Conservation (phyloP, 2,888 invertebrate species). For the Polyploca ridens region DNA sequence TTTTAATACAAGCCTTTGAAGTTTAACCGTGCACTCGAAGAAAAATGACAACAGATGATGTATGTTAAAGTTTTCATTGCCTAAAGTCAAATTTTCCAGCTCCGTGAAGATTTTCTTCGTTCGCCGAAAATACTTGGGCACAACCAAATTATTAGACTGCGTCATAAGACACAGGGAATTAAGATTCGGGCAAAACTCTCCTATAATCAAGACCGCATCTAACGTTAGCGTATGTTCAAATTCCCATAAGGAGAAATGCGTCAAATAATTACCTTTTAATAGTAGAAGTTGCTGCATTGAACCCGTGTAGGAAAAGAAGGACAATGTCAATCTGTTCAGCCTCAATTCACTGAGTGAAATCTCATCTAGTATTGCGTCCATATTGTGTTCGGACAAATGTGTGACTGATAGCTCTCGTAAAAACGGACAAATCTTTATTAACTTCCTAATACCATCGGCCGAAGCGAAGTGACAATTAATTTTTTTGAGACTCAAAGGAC, state of each 20-base stretch:
- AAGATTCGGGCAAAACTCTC: constrained; percentile 72
- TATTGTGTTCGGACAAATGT: constrained; percentile 72
- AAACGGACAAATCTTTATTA: constrained; percentile 74
- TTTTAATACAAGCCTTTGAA: constrained; percentile 70
- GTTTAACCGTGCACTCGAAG: constrained; percentile 63
- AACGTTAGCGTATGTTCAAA: constrained; percentile 71
- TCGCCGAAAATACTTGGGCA: constrained; percentile 63
- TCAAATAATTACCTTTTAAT: constrained; percentile 71
- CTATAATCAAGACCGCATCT: constrained; percentile 69
- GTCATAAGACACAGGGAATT: constrained; percentile 72
- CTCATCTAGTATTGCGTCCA: constrained; percentile 74
- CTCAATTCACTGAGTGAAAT: constrained; percentile 66
- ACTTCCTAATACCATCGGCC: constrained; percentile 69
- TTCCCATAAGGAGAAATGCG: constrained; percentile 78
- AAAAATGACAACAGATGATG: constrained; percentile 70
- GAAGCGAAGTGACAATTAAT: constrained; percentile 79
- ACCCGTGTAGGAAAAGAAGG: constrained; percentile 75
- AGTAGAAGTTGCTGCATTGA: constrained; percentile 67
- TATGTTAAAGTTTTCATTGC: constrained; percentile 73
- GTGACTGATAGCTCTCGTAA: constrained; percentile 74
- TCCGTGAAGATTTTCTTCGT: constrained; percentile 65
- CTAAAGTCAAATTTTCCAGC: constrained; percentile 68
- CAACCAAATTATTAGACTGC: constrained; percentile 66
- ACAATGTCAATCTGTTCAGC: constrained; percentile 68
- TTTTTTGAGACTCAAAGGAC: constrained; percentile 72